Base-by-base conservation (phyloP, 2,888 invertebrate genomes). In the Ceraclea dissimilis region DNA sequence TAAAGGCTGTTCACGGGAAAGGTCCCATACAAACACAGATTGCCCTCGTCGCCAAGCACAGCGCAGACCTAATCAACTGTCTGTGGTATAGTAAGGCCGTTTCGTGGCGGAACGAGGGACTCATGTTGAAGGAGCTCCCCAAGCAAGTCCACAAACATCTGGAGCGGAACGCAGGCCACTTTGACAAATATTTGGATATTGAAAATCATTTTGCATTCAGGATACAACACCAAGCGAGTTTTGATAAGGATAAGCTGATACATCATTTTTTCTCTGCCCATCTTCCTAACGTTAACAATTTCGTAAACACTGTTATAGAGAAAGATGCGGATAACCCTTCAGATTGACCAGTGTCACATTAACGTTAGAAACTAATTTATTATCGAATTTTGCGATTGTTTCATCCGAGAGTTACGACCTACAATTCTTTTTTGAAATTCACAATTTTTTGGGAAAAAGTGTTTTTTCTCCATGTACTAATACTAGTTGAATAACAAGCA, bases 131-230 rank as follows among this genome's bases (percentile, higher is more conserved):
- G 8, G 67, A 66, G 31, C 53, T 78, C 2, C 67, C 70, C 10
- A 70, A 70, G 0, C 67, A 71, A n/a, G 51, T 72, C 0, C 69
- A 72, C 0, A 64, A 65, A 1, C 70, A 71, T 60, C 64, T 78
- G 1, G 49, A 48, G 10, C 46, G 33, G n/a, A 46, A 46, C 20
- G 13, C 58, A 19, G 71, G 74, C 0, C 68, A 71, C 2, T 67
- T 68, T 0, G 72, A 75, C 39, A 60, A 67, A 0, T 68, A 67
- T 20, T 63, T 74, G 1, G 73, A 74, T 62, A 63, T 76, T 34
- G 64, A 70, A 33, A 73, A 73, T 51, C 73, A 73, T 58, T 58
- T 73, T 52, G 76, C 76, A 0, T 70, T 77, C 59, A 74, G 71
- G 0, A 72, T 69, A 46, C 60, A 68, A 52, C 63, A 66, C 6